phyloP scores from a whole-genome alignment of 2,797 vertebrate genomes.

The Hipposideros larvatus region DNA sequence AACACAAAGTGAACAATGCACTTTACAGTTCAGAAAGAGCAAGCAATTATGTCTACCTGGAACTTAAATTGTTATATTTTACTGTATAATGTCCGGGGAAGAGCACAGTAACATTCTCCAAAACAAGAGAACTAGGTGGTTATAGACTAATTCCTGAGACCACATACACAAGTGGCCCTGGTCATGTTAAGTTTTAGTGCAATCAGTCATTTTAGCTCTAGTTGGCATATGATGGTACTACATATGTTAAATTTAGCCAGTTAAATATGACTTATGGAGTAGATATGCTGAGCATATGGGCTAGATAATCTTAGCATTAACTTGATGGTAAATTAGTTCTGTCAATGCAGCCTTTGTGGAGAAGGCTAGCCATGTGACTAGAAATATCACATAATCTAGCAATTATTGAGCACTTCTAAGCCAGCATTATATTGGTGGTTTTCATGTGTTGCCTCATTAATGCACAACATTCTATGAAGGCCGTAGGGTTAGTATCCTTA shows the following conservation, averaged over 20 bases:
- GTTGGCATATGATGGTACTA: neutral
- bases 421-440: neutral
- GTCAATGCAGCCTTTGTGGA: neutral
- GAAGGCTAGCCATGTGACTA: neutral
- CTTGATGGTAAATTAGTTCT: neutral
- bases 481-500: neutral
- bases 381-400: neutral
- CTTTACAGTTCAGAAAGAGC: neutral
- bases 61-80: neutral
- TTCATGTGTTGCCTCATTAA: neutral
- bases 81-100: neutral
- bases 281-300: neutral
- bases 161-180: neutral
- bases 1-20: neutral
- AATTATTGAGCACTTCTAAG: neutral
- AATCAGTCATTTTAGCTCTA: neutral
- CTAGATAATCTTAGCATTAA: neutral
- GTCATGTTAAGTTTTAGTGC: neutral
- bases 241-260: neutral
- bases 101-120: neutral
- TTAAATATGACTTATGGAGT: neutral
- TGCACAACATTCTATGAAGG: neutral
- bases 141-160: neutral
- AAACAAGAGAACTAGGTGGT: neutral
- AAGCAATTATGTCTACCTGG: neutral